Base-by-base conservation (phyloP, 2,113 vertebrate species). In the Hypocryptadius cinnamomeus region DNA sequence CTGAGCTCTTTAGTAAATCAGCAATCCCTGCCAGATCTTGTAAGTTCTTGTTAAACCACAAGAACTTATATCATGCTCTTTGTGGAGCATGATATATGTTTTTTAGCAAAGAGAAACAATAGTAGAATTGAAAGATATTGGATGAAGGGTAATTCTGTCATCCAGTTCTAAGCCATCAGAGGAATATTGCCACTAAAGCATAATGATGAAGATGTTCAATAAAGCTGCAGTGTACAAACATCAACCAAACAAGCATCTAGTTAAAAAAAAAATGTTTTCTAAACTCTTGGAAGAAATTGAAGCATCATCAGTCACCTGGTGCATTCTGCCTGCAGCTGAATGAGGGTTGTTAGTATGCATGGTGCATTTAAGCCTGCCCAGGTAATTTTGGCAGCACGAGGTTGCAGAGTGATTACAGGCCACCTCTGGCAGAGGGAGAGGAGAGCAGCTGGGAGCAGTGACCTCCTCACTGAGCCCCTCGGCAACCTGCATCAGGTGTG, bases 121-220 rank as follows among this genome's bases (percentile, higher is more conserved):
- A 21, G 9, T 37, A 39, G 40, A 87, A 79, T 45, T 73, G 71
- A 48, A 87, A 85, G 54, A 83, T 59, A 44, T 21, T 18, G 78
- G 53, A 44, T 82, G 72, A 94, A 59, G 39, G 59, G 63, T 9
- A 5, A 68, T 70, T 79, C 85, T 89, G 74, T 66, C 71, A 66
- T 31, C 37, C 54, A 66, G 42, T 66, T 77, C 71, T 63, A 85
- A 91, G 74, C 57, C 70, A 25, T 74, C 2, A 1, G 72, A 81
- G 51, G 60, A 77, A 69, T 73, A 77, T 19, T 83, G 54, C 68
- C 13, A 5, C 51, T 61, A 54, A 89, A 85, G 21, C 0, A 0
- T 14, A 44, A 57, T 87, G 79, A 95, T 66, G 79, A 92, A 94
- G 57, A 51, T 50, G 68, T 83, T 91, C 85, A 80, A 81, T 92